A percentile compares a stretch with the other conserved stretches of the same genome.
phyloP scores from a whole-genome alignment of 2,113 vertebrate genomes.

The Notothenia rossii region DNA sequence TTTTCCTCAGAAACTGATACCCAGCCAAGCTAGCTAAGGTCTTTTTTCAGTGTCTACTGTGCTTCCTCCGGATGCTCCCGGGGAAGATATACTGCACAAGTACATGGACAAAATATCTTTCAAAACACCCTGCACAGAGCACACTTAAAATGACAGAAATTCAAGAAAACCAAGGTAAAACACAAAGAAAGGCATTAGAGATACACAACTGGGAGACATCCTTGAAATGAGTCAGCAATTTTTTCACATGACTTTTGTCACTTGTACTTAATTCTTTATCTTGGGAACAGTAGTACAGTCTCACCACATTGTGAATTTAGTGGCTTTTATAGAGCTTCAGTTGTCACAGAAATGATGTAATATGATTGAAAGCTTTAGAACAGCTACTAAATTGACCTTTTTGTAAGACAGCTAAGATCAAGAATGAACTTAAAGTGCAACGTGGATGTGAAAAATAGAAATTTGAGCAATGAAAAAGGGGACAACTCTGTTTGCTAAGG shows the following conservation, averaged over 20 bases:
- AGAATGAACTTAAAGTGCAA: not conserved
- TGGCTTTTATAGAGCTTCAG: not conserved
- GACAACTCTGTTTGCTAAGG: not conserved
- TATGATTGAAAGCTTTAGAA: not conserved
- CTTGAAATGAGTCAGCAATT: not conserved
- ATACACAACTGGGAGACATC: not conserved
- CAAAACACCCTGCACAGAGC: not conserved
- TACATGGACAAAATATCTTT: not conserved
- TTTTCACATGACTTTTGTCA: not conserved
- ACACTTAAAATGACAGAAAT: not conserved
- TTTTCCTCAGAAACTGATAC: conserved; percentile 44
- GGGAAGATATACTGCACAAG: conserved; percentile 21
- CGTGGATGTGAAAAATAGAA: not conserved
- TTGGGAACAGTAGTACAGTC: not conserved
- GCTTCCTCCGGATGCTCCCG: conserved; percentile 15
- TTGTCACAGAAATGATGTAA: not conserved
- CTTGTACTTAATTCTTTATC: not conserved
- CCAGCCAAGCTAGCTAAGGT: conserved; percentile 32
- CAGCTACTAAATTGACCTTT: not conserved
- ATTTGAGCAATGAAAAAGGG: not conserved
- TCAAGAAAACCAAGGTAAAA: conserved; percentile 12
- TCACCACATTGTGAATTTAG: not conserved
- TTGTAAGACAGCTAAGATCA: not conserved
- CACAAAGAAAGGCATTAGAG: not conserved
- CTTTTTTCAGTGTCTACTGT: conserved; percentile 27